These are phyloP conservation scores for Plagiodera versicolora DNA, from an alignment of 2,888 invertebrate species.

Conservation along the genomic window DNA sequence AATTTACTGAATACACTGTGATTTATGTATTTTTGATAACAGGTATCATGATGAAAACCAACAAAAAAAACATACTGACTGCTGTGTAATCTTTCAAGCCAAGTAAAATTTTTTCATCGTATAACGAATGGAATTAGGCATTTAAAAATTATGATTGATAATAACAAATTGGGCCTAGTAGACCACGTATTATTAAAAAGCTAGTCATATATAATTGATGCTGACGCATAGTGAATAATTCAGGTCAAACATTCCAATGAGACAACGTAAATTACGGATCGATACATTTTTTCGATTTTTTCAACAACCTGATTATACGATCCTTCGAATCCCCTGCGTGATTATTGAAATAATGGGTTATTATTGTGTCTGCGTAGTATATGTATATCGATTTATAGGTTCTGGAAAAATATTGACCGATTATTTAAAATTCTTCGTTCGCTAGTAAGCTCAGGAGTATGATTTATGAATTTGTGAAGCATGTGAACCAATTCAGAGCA, in stretches of 20 bases:
- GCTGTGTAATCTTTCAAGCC: no score
- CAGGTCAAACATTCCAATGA: constrained; percentile 3
- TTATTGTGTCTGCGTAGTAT: not conserved
- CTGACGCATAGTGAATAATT: constrained; percentile 2
- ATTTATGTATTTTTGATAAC: no score
- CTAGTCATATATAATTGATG: constrained; percentile 6
- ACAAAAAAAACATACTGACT: no score
- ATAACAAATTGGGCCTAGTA: not conserved
- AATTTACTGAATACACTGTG: no score
- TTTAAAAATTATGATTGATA: constrained; percentile 1
- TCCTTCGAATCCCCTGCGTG: constrained; percentile 6
- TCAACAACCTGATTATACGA: constrained; percentile 5
- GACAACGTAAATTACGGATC: constrained; percentile 12
- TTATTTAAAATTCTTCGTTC: not conserved
- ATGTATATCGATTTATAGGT: not conserved
- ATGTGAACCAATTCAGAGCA: not conserved
- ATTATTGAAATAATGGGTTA: constrained; percentile 12
- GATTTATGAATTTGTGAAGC: not conserved
- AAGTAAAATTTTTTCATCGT: no score
- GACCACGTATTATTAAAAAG: constrained; percentile 8
- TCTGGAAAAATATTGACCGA: not conserved
- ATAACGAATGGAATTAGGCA: no score
- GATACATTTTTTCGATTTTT: constrained; percentile 12
- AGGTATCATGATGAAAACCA: no score
- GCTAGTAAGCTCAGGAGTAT: not conserved